Evolutionary conservation across 2,888 invertebrate genomes (phyloP).

Genomic region (Aphodius sticticus): DNA sequence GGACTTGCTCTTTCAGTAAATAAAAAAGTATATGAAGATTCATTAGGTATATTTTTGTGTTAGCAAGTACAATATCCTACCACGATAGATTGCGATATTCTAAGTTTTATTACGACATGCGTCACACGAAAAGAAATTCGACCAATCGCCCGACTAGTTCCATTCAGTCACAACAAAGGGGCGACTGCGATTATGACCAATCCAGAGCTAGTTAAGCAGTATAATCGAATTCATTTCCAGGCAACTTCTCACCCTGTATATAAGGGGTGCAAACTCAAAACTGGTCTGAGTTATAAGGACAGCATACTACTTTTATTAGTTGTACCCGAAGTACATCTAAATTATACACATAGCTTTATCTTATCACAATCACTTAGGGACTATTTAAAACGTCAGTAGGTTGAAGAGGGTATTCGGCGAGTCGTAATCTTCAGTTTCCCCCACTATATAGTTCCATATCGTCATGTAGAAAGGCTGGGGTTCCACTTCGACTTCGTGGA

Average conservation of each 20-base stretch:
- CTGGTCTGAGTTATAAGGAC: neutral
- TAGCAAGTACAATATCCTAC: neutral
- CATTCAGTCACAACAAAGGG: neutral
- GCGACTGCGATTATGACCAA: neutral
- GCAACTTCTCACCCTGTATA: neutral
- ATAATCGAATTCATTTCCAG: neutral
- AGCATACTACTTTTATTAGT: neutral
- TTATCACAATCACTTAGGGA: neutral
- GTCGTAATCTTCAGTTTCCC: neutral
- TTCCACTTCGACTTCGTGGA: neutral
- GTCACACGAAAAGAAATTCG: neutral
- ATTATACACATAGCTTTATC: neutral
- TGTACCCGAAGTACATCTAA: neutral
- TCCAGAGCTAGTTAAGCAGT: neutral
- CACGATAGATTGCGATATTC: neutral
- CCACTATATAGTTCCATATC: slow-evolving; percentile 16
- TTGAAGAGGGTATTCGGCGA: neutral
- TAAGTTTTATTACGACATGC: neutral
- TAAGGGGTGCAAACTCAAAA: neutral
- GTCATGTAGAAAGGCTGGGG: slow-evolving; percentile 9
- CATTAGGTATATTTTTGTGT: neutral
- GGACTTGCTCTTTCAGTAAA: too few relatives aligned
- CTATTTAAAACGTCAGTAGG: slow-evolving; percentile 6
- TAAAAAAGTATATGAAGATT: neutral
- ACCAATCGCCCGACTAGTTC: neutral